Conservation (phyloP, 2,113 vertebrate genomes). For the Polypterus bichir region DNA sequence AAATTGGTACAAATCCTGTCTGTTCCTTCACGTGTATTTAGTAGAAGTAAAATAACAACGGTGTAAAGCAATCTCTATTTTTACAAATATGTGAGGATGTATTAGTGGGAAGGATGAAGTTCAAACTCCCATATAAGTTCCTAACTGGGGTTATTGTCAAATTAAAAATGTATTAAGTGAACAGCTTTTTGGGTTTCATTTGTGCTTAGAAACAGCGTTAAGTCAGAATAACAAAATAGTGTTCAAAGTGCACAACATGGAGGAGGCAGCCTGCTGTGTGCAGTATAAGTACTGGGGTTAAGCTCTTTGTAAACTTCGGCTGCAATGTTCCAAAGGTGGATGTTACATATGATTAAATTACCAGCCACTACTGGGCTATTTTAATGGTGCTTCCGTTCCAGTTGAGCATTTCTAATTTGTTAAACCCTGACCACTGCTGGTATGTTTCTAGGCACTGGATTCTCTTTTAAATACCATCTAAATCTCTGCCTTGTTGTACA, state of each 20-base stretch:
- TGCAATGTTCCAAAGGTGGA: constrained; percentile 55
- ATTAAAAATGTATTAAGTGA: constrained; percentile 6
- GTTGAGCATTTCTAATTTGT: constrained; percentile 63
- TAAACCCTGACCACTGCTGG: constrained; percentile 39
- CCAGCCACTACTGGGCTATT: constrained; percentile 48
- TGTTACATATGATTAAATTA: constrained; percentile 55
- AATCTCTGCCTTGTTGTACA: constrained; percentile 30
- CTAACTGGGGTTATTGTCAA: not conserved
- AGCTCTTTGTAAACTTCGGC: constrained; percentile 67
- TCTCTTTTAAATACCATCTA: constrained; percentile 41
- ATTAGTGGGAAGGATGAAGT: not conserved
- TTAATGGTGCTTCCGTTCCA: constrained; percentile 59
- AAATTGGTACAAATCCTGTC: no score
- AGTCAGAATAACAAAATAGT: constrained; percentile 58
- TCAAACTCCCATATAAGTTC: not conserved
- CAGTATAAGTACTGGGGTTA: constrained; percentile 67
- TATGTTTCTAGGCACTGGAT: constrained; percentile 35
- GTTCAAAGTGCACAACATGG: constrained; percentile 62
- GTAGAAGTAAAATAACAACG: no score
- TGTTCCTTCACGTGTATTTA: no score
- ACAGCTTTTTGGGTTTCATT: not conserved
- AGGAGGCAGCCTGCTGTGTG: constrained; percentile 60
- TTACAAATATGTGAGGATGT: no score
- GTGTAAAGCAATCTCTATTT: no score
- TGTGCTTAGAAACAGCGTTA: constrained; percentile 38